Conservation (phyloP, 2,888 invertebrate genomes). For the Oscheius onirici region DNA sequence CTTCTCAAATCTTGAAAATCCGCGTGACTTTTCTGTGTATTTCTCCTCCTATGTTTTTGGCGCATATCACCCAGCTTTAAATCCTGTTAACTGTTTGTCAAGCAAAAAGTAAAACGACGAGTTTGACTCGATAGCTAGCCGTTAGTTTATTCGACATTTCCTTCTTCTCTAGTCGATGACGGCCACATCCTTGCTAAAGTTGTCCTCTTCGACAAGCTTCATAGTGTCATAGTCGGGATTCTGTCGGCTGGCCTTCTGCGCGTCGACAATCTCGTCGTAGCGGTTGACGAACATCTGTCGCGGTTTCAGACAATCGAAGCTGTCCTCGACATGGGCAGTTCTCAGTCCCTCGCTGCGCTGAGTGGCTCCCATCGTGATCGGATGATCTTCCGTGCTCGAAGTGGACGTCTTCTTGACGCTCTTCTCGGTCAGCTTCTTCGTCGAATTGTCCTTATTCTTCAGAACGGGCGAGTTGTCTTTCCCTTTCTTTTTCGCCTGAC, state of each 20-base stretch:
- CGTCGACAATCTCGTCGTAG: constrained; percentile 10
- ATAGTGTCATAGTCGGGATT: constrained; percentile 13
- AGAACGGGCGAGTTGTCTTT: too few species aligned
- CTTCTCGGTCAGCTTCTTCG: too few species aligned
- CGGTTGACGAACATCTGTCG: constrained; percentile 3
- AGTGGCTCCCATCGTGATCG: neutral
- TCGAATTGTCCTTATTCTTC: too few species aligned
- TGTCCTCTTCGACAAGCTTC: constrained; percentile 3
- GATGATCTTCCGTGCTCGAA: too few species aligned
- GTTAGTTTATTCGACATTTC: neutral
- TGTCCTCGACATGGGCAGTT: constrained; percentile 8
- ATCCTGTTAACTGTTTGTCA: neutral
- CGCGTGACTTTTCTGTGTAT: neutral
- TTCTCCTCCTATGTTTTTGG: neutral
- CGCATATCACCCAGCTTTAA: constrained; percentile 23
- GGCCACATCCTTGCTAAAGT: neutral
- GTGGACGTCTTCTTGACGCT: too few species aligned
- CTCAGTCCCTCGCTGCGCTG: neutral
- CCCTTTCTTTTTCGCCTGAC: too few species aligned
- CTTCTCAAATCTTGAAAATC: neutral
- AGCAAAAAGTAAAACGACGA: neutral
- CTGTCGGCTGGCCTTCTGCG: neutral
- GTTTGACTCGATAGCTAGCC: neutral
- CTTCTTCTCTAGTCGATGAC: neutral
- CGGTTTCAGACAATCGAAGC: constrained; percentile 6